These are phyloP conservation scores for Rhabditoides inermis DNA, from an alignment of 2,888 invertebrate genomes.

Conservation along the genomic window DNA sequence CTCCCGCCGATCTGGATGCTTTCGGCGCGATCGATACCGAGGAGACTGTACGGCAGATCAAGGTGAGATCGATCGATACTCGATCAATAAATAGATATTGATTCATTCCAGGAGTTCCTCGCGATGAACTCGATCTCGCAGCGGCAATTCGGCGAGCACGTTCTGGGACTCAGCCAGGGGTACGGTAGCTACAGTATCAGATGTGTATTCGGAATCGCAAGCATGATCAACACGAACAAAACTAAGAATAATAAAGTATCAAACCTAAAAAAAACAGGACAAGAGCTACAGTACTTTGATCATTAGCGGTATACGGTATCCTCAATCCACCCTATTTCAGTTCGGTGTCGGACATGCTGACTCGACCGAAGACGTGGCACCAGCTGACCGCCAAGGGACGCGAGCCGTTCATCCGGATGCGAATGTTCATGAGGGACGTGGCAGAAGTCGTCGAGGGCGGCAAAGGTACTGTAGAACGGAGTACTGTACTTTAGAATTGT, in stretches of 20 bases:
- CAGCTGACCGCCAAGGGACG: constrained; percentile 84
- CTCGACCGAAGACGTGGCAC: constrained; percentile 96
- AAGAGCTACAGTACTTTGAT: not conserved
- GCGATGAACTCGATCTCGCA: constrained; percentile 69
- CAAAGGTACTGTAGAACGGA: not conserved
- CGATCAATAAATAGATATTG: not conserved
- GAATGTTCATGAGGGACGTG: constrained; percentile 71
- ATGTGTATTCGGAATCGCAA: too few relatives aligned
- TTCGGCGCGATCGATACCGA: constrained; percentile 89
- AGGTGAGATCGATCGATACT: not conserved
- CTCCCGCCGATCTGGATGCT: constrained; percentile 95
- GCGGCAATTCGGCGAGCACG: constrained; percentile 91
- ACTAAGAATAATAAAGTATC: too few relatives aligned
- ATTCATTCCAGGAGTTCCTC: constrained; percentile 55
- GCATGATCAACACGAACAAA: too few relatives aligned
- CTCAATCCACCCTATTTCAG: too few relatives aligned
- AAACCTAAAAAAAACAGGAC: too few relatives aligned
- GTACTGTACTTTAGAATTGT: too few relatives aligned
- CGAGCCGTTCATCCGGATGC: constrained; percentile 94
- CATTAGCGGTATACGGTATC: constrained; percentile 37
- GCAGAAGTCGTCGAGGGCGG: constrained; percentile 6
- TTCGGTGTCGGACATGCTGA: constrained; percentile 89
- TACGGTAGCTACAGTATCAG: too few relatives aligned
- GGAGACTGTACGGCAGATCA: constrained; percentile 69
- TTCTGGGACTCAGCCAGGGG: constrained; percentile 82